Percentiles rank a stretch among this genome's conserved stretches.
These are phyloP conservation scores for Ceratoteleas bidentatus DNA, from an alignment of 1,140 invertebrate genomes.

Conservation along the genomic window DNA sequence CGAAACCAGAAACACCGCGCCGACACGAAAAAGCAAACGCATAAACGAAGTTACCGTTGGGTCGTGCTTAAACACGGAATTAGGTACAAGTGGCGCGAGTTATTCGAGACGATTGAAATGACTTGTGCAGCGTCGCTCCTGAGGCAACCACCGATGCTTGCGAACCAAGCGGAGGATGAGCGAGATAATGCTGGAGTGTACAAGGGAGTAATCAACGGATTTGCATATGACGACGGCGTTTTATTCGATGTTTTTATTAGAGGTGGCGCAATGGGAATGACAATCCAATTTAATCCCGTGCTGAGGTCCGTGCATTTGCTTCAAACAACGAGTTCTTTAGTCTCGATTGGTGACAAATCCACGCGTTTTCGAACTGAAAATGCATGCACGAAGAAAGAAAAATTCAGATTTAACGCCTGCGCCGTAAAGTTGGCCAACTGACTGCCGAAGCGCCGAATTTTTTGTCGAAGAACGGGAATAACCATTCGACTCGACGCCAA, in stretches of 20 bases:
- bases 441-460: too few relatives aligned
- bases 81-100: constrained; percentile 18
- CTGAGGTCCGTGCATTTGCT: constrained; percentile 30
- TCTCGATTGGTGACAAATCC: constrained; percentile 37
- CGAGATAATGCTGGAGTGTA: constrained; percentile 51
- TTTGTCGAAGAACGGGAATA: too few relatives aligned
- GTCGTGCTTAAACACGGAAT: constrained; percentile 14
- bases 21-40: not conserved
- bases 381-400: constrained; percentile 5
- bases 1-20: not conserved
- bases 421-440: not conserved
- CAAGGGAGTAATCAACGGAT: constrained; percentile 67
- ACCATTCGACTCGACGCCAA: too few relatives aligned
- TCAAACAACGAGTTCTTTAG: constrained; percentile 33
- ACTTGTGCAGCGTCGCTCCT: constrained; percentile 21
- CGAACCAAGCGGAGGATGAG: constrained; percentile 12
- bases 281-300: constrained; percentile 55
- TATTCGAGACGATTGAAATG: constrained; percentile 28
- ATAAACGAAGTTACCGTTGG: constrained; percentile 5
- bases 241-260: constrained; percentile 67
- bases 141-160: constrained; percentile 6
- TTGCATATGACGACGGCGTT: constrained; percentile 67
- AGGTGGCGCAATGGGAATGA: constrained; percentile 47
- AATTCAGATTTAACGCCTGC: constrained; percentile 11
- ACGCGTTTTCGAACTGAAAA: constrained; percentile 35